These are phyloP conservation scores for Alexandromys oeconomus DNA, from an alignment of 2,797 vertebrate genomes.

Conservation along the genomic window DNA sequence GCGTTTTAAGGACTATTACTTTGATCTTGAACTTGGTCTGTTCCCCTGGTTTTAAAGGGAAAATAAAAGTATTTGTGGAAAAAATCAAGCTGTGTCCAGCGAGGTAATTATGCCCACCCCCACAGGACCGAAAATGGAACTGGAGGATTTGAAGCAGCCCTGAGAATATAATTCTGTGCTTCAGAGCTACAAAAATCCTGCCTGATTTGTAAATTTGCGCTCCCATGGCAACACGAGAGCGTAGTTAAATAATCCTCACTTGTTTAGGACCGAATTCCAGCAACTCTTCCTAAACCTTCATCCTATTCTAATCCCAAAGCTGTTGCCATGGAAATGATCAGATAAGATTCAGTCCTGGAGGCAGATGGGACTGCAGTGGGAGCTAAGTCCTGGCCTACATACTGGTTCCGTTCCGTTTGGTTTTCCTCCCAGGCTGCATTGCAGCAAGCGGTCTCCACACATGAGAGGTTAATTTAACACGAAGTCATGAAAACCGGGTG, in stretches of 20 bases:
- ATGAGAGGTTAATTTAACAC: slow-evolving; percentile 46
- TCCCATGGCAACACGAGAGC: slow-evolving; percentile 87
- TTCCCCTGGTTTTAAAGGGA: slow-evolving; percentile 45
- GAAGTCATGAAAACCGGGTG: neutral
- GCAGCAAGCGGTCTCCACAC: slow-evolving; percentile 53
- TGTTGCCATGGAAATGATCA: slow-evolving; percentile 93
- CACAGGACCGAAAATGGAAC: slow-evolving; percentile 29
- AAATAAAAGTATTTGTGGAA: slow-evolving; percentile 29
- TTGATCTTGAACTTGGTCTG: neutral
- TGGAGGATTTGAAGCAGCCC: slow-evolving; percentile 69
- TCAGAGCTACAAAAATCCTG: slow-evolving; percentile 80
- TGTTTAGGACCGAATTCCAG: slow-evolving; percentile 89
- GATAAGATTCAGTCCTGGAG: slow-evolving; percentile 88
- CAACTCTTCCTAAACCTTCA: slow-evolving; percentile 89
- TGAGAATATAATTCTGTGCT: slow-evolving; percentile 81
- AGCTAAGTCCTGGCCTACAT: slow-evolving; percentile 87
- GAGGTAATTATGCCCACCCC: neutral
- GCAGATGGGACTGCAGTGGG: slow-evolving; percentile 85
- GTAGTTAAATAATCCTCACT: slow-evolving; percentile 89
- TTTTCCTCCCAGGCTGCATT: slow-evolving; percentile 69
- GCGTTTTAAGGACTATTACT: slow-evolving; percentile 31
- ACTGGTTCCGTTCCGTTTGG: slow-evolving; percentile 67
- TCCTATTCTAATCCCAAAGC: slow-evolving; percentile 89
- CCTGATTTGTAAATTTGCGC: slow-evolving; percentile 88
- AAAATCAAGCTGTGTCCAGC: slow-evolving; percentile 46